Base-by-base conservation (phyloP, 1,140 invertebrate species). In the Nasonia vitripennis region DNA sequence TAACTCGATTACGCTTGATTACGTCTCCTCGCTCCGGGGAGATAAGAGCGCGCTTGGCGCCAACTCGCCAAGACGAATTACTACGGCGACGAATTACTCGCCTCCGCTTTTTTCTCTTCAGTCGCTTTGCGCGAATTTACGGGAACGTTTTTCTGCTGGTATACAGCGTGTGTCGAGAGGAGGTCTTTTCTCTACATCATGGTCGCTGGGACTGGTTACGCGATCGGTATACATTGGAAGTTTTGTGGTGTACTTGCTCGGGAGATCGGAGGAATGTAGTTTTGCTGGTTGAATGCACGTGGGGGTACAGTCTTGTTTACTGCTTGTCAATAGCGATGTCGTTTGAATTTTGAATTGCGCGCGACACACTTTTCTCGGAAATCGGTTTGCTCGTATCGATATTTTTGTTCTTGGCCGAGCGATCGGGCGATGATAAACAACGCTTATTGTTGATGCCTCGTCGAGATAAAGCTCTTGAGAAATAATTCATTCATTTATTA, bases 1-100 rank as follows among this genome's bases (percentile, higher is more conserved):
- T 81, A 73, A 41, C 71, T 73, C 71, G 68, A 75, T 31, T 67
- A 77, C 45, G 6, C 62, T 78, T 48, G 85, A 86, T 82, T 86
- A 82, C n/a, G 62, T 73, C 71, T 41, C 34, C 41, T 70, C 75
- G 45, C 41, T 48, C n/a, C 1, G 62, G 9, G 17, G 31, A 37
- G 55, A 67, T 67, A 37, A 37, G 23, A 5, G 78, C 11, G 67
- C 20, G 55, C n/a, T 4, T 37, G 55, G n/a, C 62, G 78, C 78
- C 78, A 62, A 67, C 20, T 23, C 48, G 20, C 48, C 0, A 45
- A 45, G 68, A 55, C 14, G 55, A n/a, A 62, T 20, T 20, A 62
- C n/a, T 62, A 62, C 6, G 48, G 10, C 48, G 48, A 51, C 48
- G 48, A 27, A 11, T 11, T 10, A 73, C 31, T 2, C 12, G 23